Evolutionary conservation across 2,888 invertebrate genomes (phyloP).

Genomic region (Scrobipalpa costella): DNA sequence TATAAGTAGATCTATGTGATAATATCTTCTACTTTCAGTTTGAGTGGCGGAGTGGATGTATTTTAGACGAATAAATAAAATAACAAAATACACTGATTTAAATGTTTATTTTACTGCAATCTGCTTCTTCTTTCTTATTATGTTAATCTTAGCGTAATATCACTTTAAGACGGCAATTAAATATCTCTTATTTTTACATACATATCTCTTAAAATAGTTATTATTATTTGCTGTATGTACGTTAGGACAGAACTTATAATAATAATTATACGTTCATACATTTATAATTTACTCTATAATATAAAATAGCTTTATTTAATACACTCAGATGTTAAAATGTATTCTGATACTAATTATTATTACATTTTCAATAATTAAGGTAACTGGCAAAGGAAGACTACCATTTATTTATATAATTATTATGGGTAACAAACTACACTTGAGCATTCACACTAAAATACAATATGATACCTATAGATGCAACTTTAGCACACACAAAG

Average conservation of each 20-base stretch:
- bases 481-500: neutral
- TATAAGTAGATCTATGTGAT: too few relatives aligned
- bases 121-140: neutral
- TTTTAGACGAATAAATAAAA: neutral
- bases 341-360: slow-evolving; percentile 21
- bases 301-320: neutral
- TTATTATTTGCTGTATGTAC: slow-evolving; percentile 24
- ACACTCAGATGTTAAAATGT: neutral
- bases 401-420: slow-evolving; percentile 37
- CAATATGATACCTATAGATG: neutral
- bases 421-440: slow-evolving; percentile 58
- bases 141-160: slow-evolving; percentile 56
- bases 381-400: slow-evolving; percentile 67
- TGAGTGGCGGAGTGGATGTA: neutral
- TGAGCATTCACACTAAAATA: slow-evolving; percentile 39
- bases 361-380: slow-evolving; percentile 47
- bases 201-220: neutral
- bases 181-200: slow-evolving; percentile 34
- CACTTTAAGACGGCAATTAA: slow-evolving; percentile 51
- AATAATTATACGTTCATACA: slow-evolving; percentile 34
- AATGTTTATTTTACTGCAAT: slow-evolving; percentile 12
- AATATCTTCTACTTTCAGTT: too few relatives aligned
- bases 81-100: neutral
- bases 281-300: slow-evolving; percentile 9
- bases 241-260: slow-evolving; percentile 16